Percentiles rank a stretch among this genome's conserved stretches.
Conservation (phyloP, 2,113 vertebrate genomes). For the Rhinolophus ferrumequinum region DNA sequence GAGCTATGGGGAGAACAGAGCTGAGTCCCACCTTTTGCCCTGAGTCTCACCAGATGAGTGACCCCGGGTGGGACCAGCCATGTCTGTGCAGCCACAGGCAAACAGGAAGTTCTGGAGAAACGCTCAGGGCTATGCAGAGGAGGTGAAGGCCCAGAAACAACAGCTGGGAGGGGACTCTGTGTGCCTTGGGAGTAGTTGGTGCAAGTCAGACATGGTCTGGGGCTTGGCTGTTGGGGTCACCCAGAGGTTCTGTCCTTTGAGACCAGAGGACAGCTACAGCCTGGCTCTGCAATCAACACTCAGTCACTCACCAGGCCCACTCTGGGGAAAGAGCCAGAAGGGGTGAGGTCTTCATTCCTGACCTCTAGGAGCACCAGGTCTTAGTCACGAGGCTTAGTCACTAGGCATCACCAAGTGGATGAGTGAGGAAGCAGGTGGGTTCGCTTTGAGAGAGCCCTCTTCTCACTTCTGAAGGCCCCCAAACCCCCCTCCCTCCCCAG, state of each 20-base stretch:
- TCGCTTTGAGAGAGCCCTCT: background rate
- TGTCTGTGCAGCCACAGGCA: background rate
- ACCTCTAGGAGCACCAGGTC: background rate
- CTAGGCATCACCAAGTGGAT: background rate
- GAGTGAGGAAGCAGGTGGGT: background rate
- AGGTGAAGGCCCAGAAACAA: background rate
- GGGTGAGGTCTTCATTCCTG: background rate
- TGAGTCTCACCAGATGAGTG: background rate
- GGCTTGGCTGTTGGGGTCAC: background rate
- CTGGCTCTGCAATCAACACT: background rate
- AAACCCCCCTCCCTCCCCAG: background rate
- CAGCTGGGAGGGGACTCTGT: background rate
- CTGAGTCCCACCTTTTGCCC: background rate
- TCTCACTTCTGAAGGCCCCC: background rate
- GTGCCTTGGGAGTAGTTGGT: background rate
- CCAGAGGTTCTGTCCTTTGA: constrained; percentile 3
- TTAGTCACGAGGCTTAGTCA: no score
- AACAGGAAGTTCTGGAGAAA: constrained; percentile 63
- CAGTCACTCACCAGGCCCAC: background rate
- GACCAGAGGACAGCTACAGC: background rate
- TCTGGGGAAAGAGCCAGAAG: background rate
- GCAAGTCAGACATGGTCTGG: background rate
- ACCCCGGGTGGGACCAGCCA: background rate
- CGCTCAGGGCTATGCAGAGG: background rate
- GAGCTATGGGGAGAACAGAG: background rate